These are phyloP conservation scores for Acyrthosiphon pisum DNA, from an alignment of 1,140 invertebrate species.

Conservation along the genomic window DNA sequence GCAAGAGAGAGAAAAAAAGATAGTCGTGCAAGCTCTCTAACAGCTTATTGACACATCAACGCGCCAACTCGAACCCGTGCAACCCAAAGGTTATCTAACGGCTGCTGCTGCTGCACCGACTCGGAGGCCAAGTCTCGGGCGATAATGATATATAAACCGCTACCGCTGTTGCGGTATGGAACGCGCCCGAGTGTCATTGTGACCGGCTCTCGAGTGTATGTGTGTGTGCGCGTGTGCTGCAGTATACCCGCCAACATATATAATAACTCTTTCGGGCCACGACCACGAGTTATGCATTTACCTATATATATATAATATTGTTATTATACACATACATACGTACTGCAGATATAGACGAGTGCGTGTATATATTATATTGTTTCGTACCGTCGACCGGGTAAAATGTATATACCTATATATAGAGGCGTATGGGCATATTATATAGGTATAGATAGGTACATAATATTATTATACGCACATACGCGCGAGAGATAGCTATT, in stretches of 20 bases:
- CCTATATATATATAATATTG: background rate
- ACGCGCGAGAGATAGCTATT: background rate
- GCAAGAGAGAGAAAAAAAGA: background rate
- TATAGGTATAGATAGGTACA: too few relatives aligned
- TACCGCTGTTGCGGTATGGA: conserved; percentile 19
- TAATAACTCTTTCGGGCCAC: conserved; percentile 47
- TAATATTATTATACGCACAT: background rate
- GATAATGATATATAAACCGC: conserved; percentile 51
- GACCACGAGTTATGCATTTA: conserved; percentile 38
- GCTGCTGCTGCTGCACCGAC: background rate
- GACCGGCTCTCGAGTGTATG: background rate
- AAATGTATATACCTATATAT: background rate
- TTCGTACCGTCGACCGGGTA: background rate
- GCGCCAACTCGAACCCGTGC: background rate
- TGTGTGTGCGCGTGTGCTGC: background rate
- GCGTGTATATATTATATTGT: background rate
- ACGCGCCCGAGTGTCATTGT: conserved; percentile 12
- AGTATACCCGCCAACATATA: background rate
- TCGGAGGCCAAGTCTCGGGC: background rate
- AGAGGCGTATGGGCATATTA: background rate
- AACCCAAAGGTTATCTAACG: conserved; percentile 54
- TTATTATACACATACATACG: background rate
- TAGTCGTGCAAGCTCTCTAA: conserved; percentile 37
- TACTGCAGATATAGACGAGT: too few relatives aligned
- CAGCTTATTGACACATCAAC: conserved; percentile 56